Evolutionary conservation across 2,797 vertebrate genomes (phyloP).

Genomic region (Microcaecilia unicolor): DNA sequence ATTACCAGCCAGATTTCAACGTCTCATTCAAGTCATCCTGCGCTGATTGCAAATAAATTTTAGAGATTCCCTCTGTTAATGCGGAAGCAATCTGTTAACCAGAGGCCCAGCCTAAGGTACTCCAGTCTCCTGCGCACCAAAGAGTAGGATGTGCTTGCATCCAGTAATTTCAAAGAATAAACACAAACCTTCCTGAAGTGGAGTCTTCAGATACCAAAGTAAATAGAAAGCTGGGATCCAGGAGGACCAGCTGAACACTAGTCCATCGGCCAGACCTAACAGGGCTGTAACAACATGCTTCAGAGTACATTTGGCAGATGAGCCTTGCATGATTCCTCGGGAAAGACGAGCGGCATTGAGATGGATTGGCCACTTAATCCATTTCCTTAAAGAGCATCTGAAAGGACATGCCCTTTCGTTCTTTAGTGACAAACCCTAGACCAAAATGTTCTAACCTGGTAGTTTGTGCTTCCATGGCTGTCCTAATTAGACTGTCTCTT

Average conservation of each 20-base stretch:
- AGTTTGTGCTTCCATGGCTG: slow-evolving; percentile 5
- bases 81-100: no score
- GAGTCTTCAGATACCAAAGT: slow-evolving; percentile 43
- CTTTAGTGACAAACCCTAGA: slow-evolving; percentile 1
- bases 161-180: slow-evolving; percentile 34
- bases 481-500: no score
- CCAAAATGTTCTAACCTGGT: slow-evolving; percentile 17
- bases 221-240: slow-evolving; percentile 46
- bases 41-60: no score
- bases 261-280: slow-evolving; percentile 49
- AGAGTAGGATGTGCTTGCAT: slow-evolving; percentile 35
- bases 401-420: slow-evolving; percentile 6
- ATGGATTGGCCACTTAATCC: slow-evolving; percentile 42
- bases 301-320: slow-evolving; percentile 37
- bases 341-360: slow-evolving; percentile 23
- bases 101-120: no score
- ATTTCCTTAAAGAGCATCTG: slow-evolving; percentile 26
- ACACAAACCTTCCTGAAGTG: slow-evolving; percentile 24
- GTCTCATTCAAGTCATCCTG: no score
- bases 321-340: slow-evolving; percentile 24
- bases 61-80: no score
- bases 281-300: slow-evolving; percentile 34
- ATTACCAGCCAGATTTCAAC: no score
- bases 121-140: no score
- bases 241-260: slow-evolving; percentile 50